Conservation (phyloP, 2,888 invertebrate genomes). For the Torymus tubicola region DNA sequence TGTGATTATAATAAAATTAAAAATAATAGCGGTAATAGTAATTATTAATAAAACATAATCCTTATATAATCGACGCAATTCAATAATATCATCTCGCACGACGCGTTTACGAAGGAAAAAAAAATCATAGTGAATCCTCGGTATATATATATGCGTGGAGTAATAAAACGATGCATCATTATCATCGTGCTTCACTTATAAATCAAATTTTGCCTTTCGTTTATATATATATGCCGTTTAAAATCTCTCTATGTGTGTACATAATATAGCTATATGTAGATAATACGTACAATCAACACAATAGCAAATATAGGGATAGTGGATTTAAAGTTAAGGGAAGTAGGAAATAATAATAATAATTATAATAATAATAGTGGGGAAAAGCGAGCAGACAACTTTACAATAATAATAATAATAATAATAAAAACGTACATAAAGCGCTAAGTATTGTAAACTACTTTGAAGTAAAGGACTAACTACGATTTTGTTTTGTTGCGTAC, state of each 20-base stretch:
- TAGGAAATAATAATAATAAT: constrained; percentile 22
- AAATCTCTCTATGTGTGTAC: constrained; percentile 55
- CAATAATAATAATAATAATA: constrained; percentile 60
- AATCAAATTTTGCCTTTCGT: constrained; percentile 40
- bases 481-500: constrained; percentile 31
- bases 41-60: constrained; percentile 22
- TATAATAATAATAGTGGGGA: constrained; percentile 52
- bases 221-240: constrained; percentile 55
- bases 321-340: not conserved
- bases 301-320: constrained; percentile 32
- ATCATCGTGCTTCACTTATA: constrained; percentile 25
- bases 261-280: constrained; percentile 52
- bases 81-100: constrained; percentile 61
- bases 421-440: constrained; percentile 67
- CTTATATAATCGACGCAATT: constrained; percentile 45
- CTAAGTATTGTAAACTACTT: constrained; percentile 61
- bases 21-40: constrained; percentile 34
- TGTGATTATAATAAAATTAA: constrained; percentile 21
- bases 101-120: constrained; percentile 61
- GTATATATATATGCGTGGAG: constrained; percentile 38
- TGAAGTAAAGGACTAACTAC: constrained; percentile 46
- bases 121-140: constrained; percentile 52
- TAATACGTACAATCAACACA: constrained; percentile 57
- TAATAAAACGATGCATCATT: not conserved
- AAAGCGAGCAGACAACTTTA: constrained; percentile 65